These are phyloP conservation scores for Pyrrhosoma nymphula DNA, from an alignment of 2,888 invertebrate genomes.

Conservation along the genomic window DNA sequence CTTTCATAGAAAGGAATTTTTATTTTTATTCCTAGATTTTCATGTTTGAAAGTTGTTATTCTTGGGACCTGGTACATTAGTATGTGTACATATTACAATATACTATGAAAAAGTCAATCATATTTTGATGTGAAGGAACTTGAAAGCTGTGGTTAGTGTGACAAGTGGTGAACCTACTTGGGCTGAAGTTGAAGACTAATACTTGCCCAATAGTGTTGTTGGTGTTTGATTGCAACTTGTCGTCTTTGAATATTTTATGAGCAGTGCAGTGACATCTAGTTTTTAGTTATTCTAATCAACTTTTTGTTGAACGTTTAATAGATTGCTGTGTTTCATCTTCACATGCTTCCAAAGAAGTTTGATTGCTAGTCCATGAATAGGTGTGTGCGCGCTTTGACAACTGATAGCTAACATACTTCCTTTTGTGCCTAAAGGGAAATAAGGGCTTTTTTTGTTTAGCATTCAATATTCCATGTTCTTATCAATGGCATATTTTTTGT, in stretches of 20 bases:
- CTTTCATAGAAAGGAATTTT: slow-evolving; percentile 55
- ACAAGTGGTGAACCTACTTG: slow-evolving; percentile 6
- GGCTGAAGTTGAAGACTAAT: slow-evolving; percentile 58
- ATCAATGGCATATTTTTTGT: slow-evolving; percentile 65
- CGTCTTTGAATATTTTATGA: slow-evolving; percentile 58
- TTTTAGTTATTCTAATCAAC: slow-evolving; percentile 65
- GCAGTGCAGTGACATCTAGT: slow-evolving; percentile 67
- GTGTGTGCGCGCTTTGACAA: slow-evolving; percentile 46
- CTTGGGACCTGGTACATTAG: slow-evolving; percentile 65
- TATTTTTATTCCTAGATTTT: slow-evolving; percentile 64
- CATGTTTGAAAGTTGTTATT: slow-evolving; percentile 67
- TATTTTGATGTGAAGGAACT: slow-evolving; percentile 62
- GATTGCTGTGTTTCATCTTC: slow-evolving; percentile 67
- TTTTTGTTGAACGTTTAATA: slow-evolving; percentile 53
- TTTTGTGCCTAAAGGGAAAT: slow-evolving; percentile 65
- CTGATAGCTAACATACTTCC: slow-evolving; percentile 61
- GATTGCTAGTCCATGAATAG: slow-evolving; percentile 63
- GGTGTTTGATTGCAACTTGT: slow-evolving; percentile 64
- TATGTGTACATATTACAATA: slow-evolving; percentile 55
- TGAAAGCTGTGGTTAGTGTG: slow-evolving; percentile 46
- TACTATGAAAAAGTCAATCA: slow-evolving; percentile 58
- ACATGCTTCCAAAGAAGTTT: slow-evolving; percentile 66
- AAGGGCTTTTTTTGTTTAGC: slow-evolving; percentile 65
- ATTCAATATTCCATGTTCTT: slow-evolving; percentile 67
- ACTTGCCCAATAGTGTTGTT: slow-evolving; percentile 62